Percentiles rank a stretch among this genome's conserved stretches.
Evolutionary conservation across 2,888 invertebrate genomes (phyloP).

Genomic region (Drosophila borealis): DNA sequence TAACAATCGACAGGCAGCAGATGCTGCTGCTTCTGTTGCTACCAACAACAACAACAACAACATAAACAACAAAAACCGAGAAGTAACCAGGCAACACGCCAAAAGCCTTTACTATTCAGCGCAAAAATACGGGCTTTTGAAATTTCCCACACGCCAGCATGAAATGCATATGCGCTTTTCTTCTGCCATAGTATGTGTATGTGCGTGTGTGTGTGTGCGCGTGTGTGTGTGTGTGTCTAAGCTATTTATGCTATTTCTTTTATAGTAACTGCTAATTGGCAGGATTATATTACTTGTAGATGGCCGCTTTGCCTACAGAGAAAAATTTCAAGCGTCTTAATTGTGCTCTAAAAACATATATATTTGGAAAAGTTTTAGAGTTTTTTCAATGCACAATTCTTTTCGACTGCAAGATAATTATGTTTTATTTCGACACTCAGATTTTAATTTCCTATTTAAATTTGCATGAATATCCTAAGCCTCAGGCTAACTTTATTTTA

Average conservation of each 20-base stretch:
- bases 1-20: constrained; percentile 8
- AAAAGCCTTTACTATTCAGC: neutral
- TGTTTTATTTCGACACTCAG: too few species aligned
- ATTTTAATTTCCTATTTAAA: too few species aligned
- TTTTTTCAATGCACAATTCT: neutral
- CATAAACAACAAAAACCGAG: neutral
- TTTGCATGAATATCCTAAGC: too few species aligned
- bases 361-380: neutral
- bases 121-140: constrained; percentile 21
- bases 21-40: constrained; percentile 1
- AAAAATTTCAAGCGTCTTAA: neutral
- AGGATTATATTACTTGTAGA: neutral
- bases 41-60: neutral
- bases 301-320: neutral
- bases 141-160: constrained; percentile 2
- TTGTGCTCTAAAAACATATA: neutral
- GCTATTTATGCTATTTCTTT: constrained; percentile 1
- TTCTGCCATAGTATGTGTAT: neutral
- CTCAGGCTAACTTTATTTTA: too few species aligned
- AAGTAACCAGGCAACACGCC: constrained; percentile 9
- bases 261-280: constrained; percentile 37
- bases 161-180: constrained; percentile 1
- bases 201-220: neutral
- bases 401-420: too few species aligned
- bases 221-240: neutral